Percentiles rank a stretch among this genome's conserved stretches.
phyloP scores from a whole-genome alignment of 1,140 invertebrate genomes.

The Dufourea novaeangliae region DNA sequence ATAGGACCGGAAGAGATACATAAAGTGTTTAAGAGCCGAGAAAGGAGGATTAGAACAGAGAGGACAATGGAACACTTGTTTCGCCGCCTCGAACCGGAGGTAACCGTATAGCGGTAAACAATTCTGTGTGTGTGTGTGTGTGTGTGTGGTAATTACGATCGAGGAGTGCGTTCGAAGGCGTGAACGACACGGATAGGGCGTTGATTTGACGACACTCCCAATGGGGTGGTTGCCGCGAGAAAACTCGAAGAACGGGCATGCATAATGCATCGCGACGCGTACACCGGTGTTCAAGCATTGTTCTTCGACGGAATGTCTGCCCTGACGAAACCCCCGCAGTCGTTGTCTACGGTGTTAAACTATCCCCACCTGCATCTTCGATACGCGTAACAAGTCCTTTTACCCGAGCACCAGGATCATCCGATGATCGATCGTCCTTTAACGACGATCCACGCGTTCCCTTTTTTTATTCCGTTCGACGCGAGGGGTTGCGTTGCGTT shows the following conservation, averaged over 20 bases:
- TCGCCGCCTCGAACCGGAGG: background rate
- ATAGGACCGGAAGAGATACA: too few species aligned
- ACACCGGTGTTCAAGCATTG: slow-evolving; percentile 68
- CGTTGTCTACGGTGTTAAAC: too few species aligned
- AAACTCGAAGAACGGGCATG: slow-evolving; percentile 67
- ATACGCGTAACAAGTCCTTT: background rate
- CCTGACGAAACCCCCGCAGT: too few species aligned
- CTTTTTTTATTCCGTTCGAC: slow-evolving; percentile 16
- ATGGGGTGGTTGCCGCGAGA: slow-evolving; percentile 62
- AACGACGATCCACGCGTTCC: slow-evolving; percentile 13
- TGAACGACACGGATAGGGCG: slow-evolving; percentile 75
- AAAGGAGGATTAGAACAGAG: background rate
- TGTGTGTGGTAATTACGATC: slow-evolving; percentile 56
- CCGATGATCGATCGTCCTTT: slow-evolving; percentile 13
- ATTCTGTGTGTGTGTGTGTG: too few species aligned
- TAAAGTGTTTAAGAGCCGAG: background rate
- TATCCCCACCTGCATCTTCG: slow-evolving; percentile 13
- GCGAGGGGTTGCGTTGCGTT: background rate
- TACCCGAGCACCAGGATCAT: background rate
- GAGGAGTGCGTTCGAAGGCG: slow-evolving; percentile 65
- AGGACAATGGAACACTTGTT: slow-evolving; percentile 42
- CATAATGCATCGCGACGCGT: slow-evolving; percentile 72
- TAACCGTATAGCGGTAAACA: background rate
- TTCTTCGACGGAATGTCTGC: slow-evolving; percentile 34
- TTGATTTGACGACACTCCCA: slow-evolving; percentile 78